Conservation (phyloP, 2,113 vertebrate genomes). For the Reinhardtius hippoglossoides region DNA sequence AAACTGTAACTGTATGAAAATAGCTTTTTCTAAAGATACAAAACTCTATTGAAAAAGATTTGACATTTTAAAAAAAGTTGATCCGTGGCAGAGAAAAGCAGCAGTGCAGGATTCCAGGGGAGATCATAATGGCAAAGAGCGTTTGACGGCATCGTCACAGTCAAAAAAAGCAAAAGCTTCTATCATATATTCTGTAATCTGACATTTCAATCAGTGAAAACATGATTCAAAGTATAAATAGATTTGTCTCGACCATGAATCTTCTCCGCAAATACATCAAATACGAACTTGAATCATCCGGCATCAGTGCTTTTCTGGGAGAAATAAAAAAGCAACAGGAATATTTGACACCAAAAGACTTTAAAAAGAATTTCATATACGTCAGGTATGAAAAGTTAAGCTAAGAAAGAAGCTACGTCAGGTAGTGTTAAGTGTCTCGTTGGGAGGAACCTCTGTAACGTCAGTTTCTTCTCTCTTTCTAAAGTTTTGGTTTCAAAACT, state of each 20-base stretch:
- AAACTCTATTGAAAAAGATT: constrained; percentile 33
- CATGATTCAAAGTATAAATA: constrained; percentile 62
- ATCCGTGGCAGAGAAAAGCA: constrained; percentile 35
- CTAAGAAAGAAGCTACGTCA: constrained; percentile 19
- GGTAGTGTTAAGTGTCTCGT: constrained; percentile 62
- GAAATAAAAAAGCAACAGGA: constrained; percentile 19
- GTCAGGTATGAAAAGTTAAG: neutral
- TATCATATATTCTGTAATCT: constrained; percentile 28
- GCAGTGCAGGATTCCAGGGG: constrained; percentile 69
- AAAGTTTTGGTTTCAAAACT: constrained; percentile 78
- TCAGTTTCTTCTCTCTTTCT: constrained; percentile 44
- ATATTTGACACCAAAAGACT: constrained; percentile 28
- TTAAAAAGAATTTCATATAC: neutral
- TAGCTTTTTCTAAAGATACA: constrained; percentile 16
- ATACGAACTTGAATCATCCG: neutral
- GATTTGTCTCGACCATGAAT: constrained; percentile 9
- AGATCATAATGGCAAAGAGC: constrained; percentile 53
- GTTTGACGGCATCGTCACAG: constrained; percentile 42
- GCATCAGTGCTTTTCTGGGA: constrained; percentile 44
- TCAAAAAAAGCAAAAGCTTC: constrained; percentile 36
- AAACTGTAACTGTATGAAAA: constrained; percentile 3
- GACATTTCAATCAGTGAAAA: no score
- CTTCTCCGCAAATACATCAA: constrained; percentile 4
- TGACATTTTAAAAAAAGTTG: constrained; percentile 3
- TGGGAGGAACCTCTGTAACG: constrained; percentile 60